These are phyloP conservation scores for Cataglyphis altisquamis DNA, from an alignment of 2,888 invertebrate species.

Conservation along the genomic window DNA sequence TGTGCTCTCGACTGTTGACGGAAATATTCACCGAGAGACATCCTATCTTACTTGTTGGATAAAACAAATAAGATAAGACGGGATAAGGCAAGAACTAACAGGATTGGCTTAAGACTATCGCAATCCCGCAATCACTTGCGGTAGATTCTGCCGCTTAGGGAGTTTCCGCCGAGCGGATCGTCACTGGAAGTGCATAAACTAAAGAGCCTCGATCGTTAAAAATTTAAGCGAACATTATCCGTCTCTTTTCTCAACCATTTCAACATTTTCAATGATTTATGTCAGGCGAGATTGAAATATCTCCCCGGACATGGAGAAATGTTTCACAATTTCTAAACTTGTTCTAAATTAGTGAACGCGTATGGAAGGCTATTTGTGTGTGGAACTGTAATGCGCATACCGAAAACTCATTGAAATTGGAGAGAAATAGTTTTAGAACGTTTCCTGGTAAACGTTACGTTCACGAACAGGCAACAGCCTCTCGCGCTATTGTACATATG, in stretches of 20 bases:
- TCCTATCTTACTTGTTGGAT: constrained; percentile 34
- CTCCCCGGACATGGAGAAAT: background rate
- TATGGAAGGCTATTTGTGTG: background rate
- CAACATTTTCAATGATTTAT: background rate
- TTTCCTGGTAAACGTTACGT: background rate
- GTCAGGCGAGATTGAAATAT: background rate
- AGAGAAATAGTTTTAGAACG: background rate
- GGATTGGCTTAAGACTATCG: constrained; percentile 53
- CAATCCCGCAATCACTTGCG: constrained; percentile 50
- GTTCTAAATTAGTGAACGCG: background rate
- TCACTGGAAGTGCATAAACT: background rate
- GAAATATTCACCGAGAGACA: constrained; percentile 25
- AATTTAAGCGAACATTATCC: constrained; percentile 17
- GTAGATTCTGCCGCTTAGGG: constrained; percentile 42
- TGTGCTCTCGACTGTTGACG: background rate
- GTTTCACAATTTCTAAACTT: constrained; percentile 7
- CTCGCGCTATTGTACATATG: background rate
- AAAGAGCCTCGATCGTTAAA: background rate
- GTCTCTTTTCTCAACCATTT: background rate
- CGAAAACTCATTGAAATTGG: background rate
- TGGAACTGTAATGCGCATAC: background rate
- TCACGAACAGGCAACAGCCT: background rate
- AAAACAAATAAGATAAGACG: constrained; percentile 51
- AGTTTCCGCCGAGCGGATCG: constrained; percentile 17
- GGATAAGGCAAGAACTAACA: constrained; percentile 50